These are phyloP conservation scores for Paradisaea rubra DNA, from an alignment of 2,113 vertebrate species.

Conservation along the genomic window DNA sequence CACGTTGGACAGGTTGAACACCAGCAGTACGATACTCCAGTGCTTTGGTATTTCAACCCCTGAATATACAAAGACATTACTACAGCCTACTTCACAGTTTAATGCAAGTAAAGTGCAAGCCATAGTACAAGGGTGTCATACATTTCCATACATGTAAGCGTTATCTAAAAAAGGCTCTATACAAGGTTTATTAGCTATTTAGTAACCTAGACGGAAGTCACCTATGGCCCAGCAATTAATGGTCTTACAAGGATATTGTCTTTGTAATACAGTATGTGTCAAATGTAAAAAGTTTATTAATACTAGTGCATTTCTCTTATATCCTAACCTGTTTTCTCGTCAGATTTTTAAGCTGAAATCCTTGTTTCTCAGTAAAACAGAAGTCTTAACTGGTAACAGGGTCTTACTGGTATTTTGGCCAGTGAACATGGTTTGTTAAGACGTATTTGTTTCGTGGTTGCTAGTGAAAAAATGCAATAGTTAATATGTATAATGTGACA, in stretches of 20 bases:
- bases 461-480: slow-evolving; percentile 33
- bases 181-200: slow-evolving; percentile 59
- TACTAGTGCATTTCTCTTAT: slow-evolving; percentile 61
- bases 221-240: slow-evolving; percentile 65
- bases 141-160: slow-evolving; percentile 58
- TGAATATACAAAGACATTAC: slow-evolving; percentile 68
- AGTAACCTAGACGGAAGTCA: slow-evolving; percentile 62
- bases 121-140: slow-evolving; percentile 66
- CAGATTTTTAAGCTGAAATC: slow-evolving; percentile 41
- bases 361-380: slow-evolving; percentile 53
- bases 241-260: slow-evolving; percentile 51
- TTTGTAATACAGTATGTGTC: slow-evolving; percentile 61
- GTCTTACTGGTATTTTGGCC: slow-evolving; percentile 36
- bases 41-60: slow-evolving; percentile 67
- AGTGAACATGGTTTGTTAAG: background rate
- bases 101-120: slow-evolving; percentile 73
- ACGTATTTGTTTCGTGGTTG: background rate
- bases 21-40: slow-evolving; percentile 41
- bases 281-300: slow-evolving; percentile 54
- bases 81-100: slow-evolving; percentile 71
- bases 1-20: slow-evolving; percentile 51
- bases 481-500: background rate
- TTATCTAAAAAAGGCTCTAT: slow-evolving; percentile 61
- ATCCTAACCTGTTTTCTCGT: slow-evolving; percentile 12
- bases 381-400: slow-evolving; percentile 33